Percentiles rank a stretch among this genome's conserved stretches.
phyloP scores from a whole-genome alignment of 2,797 vertebrate species.

The Hyperoplus immaculatus region DNA sequence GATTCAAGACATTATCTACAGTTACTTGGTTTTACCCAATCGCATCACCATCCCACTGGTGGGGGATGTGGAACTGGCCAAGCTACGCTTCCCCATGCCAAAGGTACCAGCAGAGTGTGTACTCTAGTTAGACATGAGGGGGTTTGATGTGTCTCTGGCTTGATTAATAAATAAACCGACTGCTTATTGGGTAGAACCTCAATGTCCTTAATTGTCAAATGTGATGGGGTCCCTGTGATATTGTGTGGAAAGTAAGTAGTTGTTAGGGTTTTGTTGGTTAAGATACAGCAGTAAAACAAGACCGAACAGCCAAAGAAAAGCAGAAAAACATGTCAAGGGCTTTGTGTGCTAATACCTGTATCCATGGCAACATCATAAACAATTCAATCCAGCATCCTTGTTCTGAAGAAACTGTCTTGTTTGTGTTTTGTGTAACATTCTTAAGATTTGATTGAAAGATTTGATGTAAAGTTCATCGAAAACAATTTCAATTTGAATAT shows the following conservation, averaged over 20 bases:
- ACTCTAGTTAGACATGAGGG: not conserved
- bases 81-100: conserved; percentile 94
- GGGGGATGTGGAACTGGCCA: conserved; percentile 92
- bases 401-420: conserved; percentile 6
- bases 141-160: not conserved
- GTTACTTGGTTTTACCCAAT: conserved; percentile 96
- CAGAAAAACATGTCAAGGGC: conserved; percentile 30
- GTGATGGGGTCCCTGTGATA: conserved; percentile 2
- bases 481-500: not conserved
- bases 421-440: too few relatives aligned
- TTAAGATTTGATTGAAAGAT: not conserved
- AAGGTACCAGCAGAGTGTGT: conserved; percentile 86
- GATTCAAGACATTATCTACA: conserved; percentile 96
- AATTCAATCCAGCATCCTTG: not conserved
- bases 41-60: conserved; percentile 96
- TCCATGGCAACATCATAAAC: conserved; percentile 53
- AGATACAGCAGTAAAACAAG: conserved; percentile 1
- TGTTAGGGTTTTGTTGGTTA: conserved; percentile 8
- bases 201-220: not conserved
- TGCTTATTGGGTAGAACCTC: not conserved
- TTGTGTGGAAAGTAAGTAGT: not conserved
- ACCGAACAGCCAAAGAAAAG: not conserved
- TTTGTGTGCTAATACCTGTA: conserved; percentile 14
- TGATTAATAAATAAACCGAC: not conserved
- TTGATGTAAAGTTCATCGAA: not conserved